Evolutionary conservation across 2,113 vertebrate genomes (phyloP).

Genomic region (Meleagris gallopavo): DNA sequence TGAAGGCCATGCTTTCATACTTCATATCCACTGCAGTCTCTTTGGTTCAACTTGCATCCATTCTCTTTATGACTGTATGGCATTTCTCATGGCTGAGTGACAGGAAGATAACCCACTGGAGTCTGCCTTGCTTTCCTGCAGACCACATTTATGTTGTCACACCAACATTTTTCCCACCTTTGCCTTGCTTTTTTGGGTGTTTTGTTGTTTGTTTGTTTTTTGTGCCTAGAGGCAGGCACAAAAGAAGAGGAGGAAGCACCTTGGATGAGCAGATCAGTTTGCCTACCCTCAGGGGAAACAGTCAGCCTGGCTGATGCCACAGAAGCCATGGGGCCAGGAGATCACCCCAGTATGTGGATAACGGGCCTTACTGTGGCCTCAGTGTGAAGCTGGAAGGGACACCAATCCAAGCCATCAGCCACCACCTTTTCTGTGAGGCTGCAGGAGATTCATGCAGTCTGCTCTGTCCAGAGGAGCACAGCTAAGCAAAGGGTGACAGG

Average conservation of each 20-base stretch:
- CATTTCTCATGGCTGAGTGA: background rate
- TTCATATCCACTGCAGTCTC: background rate
- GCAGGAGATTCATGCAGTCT: background rate
- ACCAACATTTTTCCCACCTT: accelerated
- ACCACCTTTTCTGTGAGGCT: background rate
- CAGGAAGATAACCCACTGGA: background rate
- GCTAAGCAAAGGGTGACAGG: background rate
- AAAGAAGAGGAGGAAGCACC: background rate
- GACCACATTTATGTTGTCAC: background rate
- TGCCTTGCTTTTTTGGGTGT: background rate
- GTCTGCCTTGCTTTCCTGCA: background rate
- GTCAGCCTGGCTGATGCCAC: background rate
- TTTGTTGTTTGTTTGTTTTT: background rate
- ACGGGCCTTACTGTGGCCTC: background rate
- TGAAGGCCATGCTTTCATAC: background rate
- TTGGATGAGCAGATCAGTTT: background rate
- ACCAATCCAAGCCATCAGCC: background rate
- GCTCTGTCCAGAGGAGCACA: background rate
- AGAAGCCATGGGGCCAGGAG: accelerated
- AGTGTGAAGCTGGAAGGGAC: background rate
- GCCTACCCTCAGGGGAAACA: background rate
- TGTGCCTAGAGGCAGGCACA: background rate
- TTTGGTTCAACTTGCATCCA: background rate
- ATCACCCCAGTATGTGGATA: background rate
- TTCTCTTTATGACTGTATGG: background rate